A percentile compares a stretch with the other conserved stretches of the same genome.
Evolutionary conservation across 1,140 invertebrate genomes (phyloP).

Genomic region (Saccostrea cuccullata): DNA sequence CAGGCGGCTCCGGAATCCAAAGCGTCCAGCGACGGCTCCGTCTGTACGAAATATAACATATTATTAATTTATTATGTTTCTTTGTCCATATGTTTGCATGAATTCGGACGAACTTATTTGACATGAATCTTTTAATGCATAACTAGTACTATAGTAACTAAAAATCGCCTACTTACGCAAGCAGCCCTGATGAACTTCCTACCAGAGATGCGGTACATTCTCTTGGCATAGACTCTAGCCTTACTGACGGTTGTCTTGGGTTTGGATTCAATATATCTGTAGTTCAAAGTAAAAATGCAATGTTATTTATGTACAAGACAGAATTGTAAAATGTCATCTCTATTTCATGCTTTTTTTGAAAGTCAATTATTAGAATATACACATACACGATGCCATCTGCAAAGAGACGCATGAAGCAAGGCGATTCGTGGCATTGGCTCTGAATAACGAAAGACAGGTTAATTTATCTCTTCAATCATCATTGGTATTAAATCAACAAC

Average conservation of each 20-base stretch:
- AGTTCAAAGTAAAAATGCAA: slow-evolving; percentile 44
- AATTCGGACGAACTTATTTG: too few relatives aligned
- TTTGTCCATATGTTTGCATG: too few relatives aligned
- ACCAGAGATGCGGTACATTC: slow-evolving; percentile 57
- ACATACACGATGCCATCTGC: slow-evolving; percentile 63
- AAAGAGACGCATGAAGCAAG: slow-evolving; percentile 56
- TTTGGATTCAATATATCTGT: slow-evolving; percentile 58
- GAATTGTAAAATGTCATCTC: background rate
- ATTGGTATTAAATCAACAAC: background rate
- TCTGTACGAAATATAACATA: slow-evolving; percentile 38
- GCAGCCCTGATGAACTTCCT: slow-evolving; percentile 56
- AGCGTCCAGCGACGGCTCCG: slow-evolving; percentile 47
- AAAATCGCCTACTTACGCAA: slow-evolving; percentile 50
- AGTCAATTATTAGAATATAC: background rate
- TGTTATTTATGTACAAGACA: background rate
- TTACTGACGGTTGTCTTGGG: slow-evolving; percentile 50
- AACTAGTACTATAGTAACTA: too few relatives aligned
- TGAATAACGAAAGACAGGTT: slow-evolving; percentile 34
- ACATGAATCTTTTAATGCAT: too few relatives aligned
- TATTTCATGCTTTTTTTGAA: background rate
- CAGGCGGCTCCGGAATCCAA: slow-evolving; percentile 48
- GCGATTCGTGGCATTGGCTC: slow-evolving; percentile 63
- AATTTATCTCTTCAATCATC: background rate
- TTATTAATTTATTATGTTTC: too few relatives aligned
- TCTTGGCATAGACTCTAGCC: slow-evolving; percentile 54